phyloP scores from a whole-genome alignment of 1,140 invertebrate species.

The Phymastichus coffea region DNA sequence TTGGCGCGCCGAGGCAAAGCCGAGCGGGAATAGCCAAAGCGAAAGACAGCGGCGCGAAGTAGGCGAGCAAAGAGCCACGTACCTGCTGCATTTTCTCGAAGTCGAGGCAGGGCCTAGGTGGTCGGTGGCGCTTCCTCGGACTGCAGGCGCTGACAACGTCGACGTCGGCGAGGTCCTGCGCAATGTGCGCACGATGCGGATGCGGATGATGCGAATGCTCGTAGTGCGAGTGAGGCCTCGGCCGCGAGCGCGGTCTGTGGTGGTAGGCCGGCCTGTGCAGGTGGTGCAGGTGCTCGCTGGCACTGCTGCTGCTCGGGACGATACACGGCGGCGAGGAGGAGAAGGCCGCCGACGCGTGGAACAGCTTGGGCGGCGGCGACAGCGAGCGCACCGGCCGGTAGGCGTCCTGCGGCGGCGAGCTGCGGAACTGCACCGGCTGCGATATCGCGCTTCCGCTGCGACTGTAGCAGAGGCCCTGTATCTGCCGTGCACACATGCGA shows the following conservation, averaged over 20 bases:
- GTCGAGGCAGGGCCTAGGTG: slow-evolving; percentile 84
- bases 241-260: slow-evolving; percentile 41
- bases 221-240: slow-evolving; percentile 41
- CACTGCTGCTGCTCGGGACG: too few relatives aligned
- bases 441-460: slow-evolving; percentile 56
- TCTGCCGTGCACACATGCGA: slow-evolving; percentile 42
- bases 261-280: slow-evolving; percentile 18
- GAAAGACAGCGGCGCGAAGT: too few relatives aligned
- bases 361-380: slow-evolving; percentile 73
- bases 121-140: slow-evolving; percentile 64
- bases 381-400: slow-evolving; percentile 74
- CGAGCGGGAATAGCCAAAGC: too few relatives aligned
- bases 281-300: too few relatives aligned
- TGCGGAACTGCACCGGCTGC: slow-evolving; percentile 83
- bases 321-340: background rate
- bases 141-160: slow-evolving; percentile 59
- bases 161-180: slow-evolving; percentile 38
- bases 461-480: slow-evolving; percentile 60
- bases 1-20: too few relatives aligned
- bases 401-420: slow-evolving; percentile 84
- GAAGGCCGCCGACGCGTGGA: slow-evolving; percentile 59
- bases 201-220: slow-evolving; percentile 36
- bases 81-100: slow-evolving; percentile 97
- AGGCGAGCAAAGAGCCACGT: slow-evolving; percentile 34
- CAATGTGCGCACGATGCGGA: slow-evolving; percentile 19